A percentile compares a stretch with the other conserved stretches of the same genome.
Conservation (phyloP, 1,140 invertebrate genomes). For the Chironomus tepperi region DNA sequence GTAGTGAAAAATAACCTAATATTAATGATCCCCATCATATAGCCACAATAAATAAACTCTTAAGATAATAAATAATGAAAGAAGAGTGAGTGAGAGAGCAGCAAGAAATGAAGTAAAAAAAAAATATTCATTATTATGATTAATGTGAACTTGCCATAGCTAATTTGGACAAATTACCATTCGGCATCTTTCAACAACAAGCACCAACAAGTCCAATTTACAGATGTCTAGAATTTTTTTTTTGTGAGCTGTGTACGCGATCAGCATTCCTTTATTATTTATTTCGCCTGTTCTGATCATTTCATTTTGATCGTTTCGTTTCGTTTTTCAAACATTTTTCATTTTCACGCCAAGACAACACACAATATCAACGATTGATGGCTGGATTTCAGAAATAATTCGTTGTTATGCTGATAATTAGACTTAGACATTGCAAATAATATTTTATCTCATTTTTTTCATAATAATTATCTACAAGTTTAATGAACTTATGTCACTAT, state of each 20-base stretch:
- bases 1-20: constrained; percentile 13
- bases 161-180: constrained; percentile 21
- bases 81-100: not conserved
- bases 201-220: constrained; percentile 21
- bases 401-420: not conserved
- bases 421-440: not conserved
- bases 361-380: not conserved
- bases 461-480: not conserved
- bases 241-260: too few species aligned
- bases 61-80: constrained; percentile 22
- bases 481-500: not conserved
- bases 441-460: not conserved
- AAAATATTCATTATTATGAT: constrained; percentile 19
- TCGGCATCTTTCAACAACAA: constrained; percentile 20
- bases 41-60: constrained; percentile 22
- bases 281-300: not conserved
- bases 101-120: too few species aligned
- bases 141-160: not conserved
- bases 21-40: constrained; percentile 11
- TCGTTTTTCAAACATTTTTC: not conserved
- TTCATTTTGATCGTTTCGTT: constrained; percentile 1
- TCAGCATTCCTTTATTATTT: too few species aligned
- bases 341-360: not conserved
- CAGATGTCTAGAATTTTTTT: constrained; percentile 8
- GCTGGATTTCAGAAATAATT: not conserved